Base-by-base conservation (phyloP, 2,113 vertebrate genomes). In the Mormoops blainvillei region DNA sequence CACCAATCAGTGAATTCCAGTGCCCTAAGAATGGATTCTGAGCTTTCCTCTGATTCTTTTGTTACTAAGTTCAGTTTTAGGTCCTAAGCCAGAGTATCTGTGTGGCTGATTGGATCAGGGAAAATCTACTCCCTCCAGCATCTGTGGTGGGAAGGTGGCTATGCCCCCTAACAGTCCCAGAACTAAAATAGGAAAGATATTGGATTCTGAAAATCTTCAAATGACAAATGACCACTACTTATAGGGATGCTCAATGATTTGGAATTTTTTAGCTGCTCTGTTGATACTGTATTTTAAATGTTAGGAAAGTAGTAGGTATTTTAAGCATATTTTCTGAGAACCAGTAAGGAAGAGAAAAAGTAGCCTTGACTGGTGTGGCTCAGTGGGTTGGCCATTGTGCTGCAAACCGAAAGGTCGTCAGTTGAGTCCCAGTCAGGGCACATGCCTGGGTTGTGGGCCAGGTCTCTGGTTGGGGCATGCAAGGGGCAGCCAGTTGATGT, bases 161-260 rank as follows among this genome's bases (percentile, higher is more conserved):
- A 22, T 76, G 38, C 33, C 11, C 41, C 43, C 9, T 1, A 0
- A 18, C n/a, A 71, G 54, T 58, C 41, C 84, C 15, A 28, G 19
- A 36, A 80, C 43, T 74, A 31, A 83, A 80, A 58, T 77, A 80
- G 70, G 38, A 67, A 71, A 96, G 63, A 80, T 83, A 28, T 33
- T 65, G 24, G 61, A 26, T 96, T 45, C n/a, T 22, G 3, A 38
- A 24, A 28, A 87, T 45, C 54, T 36, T 54, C 38, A 88, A 18
- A 38, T 68, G 31, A 67, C 63, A 70, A 58, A 68, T 48, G 36
- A 4, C 15, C 5, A 45, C n/a, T 63, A n/a, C 20, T 70, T 48
- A 33, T 2, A 91, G 22, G 4, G 5, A 4, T 86, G 26, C 13
- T 70, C 43, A 74, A 50, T 26, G 58, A 94, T 54, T 36, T 65